Evolutionary conservation across 1,140 invertebrate species (phyloP).

Genomic region (Drosophila paulistorum): DNA sequence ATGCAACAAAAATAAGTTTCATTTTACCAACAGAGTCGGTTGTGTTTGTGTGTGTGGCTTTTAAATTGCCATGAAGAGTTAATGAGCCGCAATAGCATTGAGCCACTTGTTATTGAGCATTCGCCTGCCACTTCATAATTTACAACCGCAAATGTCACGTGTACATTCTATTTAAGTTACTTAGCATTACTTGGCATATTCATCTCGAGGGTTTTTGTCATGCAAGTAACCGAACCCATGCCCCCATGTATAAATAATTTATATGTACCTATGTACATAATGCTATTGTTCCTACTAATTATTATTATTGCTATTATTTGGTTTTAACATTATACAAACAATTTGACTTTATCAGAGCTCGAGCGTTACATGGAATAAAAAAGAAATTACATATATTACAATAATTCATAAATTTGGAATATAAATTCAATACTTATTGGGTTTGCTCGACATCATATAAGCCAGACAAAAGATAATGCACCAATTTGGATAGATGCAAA

Average conservation of each 20-base stretch:
- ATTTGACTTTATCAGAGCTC: too few species aligned
- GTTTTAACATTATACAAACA: too few species aligned
- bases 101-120: conserved; percentile 54
- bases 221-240: conserved; percentile 32
- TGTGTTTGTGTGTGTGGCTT: conserved; percentile 21
- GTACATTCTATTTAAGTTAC: conserved; percentile 62
- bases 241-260: conserved; percentile 35
- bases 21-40: conserved; percentile 25
- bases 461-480: too few species aligned
- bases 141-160: conserved; percentile 74
- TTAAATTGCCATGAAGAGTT: conserved; percentile 66
- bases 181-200: conserved; percentile 74
- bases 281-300: conserved; percentile 4
- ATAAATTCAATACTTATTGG: too few species aligned
- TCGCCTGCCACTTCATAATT: conserved; percentile 54
- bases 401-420: too few species aligned
- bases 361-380: too few species aligned
- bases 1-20: conserved; percentile 26
- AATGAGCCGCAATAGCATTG: conserved; percentile 68
- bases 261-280: background rate
- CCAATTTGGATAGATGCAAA: background rate
- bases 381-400: too few species aligned
- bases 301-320: background rate
- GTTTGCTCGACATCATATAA: too few species aligned
- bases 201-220: conserved; percentile 33